Conservation (phyloP, 2,797 vertebrate species). For the Intellagama lesueurii region DNA sequence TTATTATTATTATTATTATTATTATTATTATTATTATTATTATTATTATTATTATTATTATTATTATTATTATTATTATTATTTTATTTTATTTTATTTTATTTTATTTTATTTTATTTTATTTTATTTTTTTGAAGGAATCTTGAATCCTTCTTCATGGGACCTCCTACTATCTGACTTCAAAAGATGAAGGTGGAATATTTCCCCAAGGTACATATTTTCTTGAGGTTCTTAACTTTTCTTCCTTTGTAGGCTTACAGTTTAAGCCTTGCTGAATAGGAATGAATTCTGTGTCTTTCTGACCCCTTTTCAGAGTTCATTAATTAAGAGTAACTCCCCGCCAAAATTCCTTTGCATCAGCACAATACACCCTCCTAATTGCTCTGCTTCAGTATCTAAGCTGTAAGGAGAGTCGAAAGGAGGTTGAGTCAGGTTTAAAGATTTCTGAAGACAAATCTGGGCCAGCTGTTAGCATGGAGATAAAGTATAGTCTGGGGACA, state of each 20-base stretch:
- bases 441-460: conserved; percentile 25
- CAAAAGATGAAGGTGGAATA: not conserved
- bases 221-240: not conserved
- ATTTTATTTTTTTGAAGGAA: not conserved
- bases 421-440: not conserved
- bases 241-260: not conserved
- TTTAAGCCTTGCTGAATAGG: not conserved
- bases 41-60: no score
- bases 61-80: no score
- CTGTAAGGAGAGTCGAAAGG: conserved; percentile 21
- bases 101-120: not conserved
- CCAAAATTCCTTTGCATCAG: conserved; percentile 30
- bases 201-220: not conserved
- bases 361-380: conserved; percentile 22
- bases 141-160: not conserved
- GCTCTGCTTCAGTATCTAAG: conserved; percentile 6
- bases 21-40: no score
- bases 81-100: not conserved
- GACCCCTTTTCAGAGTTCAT: conserved; percentile 23
- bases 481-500: conserved; percentile 31
- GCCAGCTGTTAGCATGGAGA: conserved; percentile 18
- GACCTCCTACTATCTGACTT: not conserved
- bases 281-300: conserved; percentile 20
- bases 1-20: no score
- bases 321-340: conserved; percentile 38